phyloP scores from a whole-genome alignment of 2,113 vertebrate species.

The Perca flavescens region DNA sequence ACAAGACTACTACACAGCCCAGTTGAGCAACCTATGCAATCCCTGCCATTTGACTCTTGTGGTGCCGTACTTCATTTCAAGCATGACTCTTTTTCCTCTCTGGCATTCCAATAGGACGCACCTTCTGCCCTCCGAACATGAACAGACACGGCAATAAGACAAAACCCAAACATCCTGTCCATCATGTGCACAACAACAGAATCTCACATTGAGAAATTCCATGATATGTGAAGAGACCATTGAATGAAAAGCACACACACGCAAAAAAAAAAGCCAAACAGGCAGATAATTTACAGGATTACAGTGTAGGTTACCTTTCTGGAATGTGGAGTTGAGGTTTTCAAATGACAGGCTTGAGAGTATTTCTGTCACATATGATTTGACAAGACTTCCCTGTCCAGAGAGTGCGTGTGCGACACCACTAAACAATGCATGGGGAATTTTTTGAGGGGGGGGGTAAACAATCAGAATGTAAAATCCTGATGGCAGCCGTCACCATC shows the following conservation, averaged over 20 bases:
- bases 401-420: slow-evolving; percentile 12
- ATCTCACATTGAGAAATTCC: background rate
- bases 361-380: slow-evolving; percentile 53
- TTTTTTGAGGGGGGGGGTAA: background rate
- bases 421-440: slow-evolving; percentile 1
- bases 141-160: slow-evolving; percentile 29
- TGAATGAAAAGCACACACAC: background rate
- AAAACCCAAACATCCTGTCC: slow-evolving; percentile 34
- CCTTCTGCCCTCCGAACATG: slow-evolving; percentile 33
- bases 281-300: slow-evolving; percentile 1
- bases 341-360: slow-evolving; percentile 46
- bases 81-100: slow-evolving; percentile 7
- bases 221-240: background rate
- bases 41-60: slow-evolving; percentile 7
- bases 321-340: slow-evolving; percentile 49
- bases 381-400: slow-evolving; percentile 41
- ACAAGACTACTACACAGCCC: background rate
- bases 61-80: slow-evolving; percentile 14
- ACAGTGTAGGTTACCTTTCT: slow-evolving; percentile 37
- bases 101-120: slow-evolving; percentile 19
- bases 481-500: background rate
- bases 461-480: slow-evolving; percentile 2
- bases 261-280: background rate
- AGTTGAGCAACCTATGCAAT: background rate
- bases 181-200: slow-evolving; percentile 13